These are phyloP conservation scores for Acrossocheilus fasciatus DNA, from an alignment of 2,797 vertebrate genomes.

Conservation along the genomic window DNA sequence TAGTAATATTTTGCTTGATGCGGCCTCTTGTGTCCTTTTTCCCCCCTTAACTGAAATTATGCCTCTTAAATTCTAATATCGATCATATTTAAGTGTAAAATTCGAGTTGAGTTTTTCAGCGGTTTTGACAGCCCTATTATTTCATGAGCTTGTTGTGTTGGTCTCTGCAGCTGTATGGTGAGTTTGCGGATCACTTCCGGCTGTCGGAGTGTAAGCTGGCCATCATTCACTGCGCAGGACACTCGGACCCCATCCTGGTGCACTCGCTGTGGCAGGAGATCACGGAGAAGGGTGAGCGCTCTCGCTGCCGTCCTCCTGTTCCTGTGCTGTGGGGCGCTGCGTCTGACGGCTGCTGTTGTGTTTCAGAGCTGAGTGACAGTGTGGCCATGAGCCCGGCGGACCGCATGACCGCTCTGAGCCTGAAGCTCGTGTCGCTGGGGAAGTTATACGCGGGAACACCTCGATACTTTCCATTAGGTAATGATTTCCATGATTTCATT, in stretches of 20 bases:
- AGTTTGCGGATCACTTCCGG: slow-evolving; percentile 96
- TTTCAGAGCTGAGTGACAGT: slow-evolving; percentile 87
- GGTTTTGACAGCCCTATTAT: neutral
- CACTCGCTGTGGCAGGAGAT: slow-evolving; percentile 98
- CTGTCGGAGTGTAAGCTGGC: slow-evolving; percentile 96
- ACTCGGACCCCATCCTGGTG: slow-evolving; percentile 94
- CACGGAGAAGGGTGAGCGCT: slow-evolving; percentile 88
- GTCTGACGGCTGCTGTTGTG: neutral
- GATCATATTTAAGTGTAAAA: too few relatives aligned
- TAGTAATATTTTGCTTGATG: too few relatives aligned
- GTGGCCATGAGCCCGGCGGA: slow-evolving; percentile 87
- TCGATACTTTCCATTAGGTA: slow-evolving; percentile 94
- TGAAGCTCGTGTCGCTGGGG: slow-evolving; percentile 94
- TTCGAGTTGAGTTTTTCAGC: neutral
- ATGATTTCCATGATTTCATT: too few relatives aligned
- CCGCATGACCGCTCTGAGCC: slow-evolving; percentile 91
- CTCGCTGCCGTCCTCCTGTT: neutral
- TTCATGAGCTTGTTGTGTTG: neutral
- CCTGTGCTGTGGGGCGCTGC: neutral
- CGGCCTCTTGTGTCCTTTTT: too few relatives aligned
- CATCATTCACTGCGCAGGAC: slow-evolving; percentile 95
- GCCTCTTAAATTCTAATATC: too few relatives aligned
- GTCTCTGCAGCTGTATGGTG: slow-evolving; percentile 88
- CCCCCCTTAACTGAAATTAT: too few relatives aligned
- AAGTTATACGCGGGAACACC: slow-evolving; percentile 93